Conservation (phyloP, 2,888 invertebrate genomes). For the Catocala nupta region DNA sequence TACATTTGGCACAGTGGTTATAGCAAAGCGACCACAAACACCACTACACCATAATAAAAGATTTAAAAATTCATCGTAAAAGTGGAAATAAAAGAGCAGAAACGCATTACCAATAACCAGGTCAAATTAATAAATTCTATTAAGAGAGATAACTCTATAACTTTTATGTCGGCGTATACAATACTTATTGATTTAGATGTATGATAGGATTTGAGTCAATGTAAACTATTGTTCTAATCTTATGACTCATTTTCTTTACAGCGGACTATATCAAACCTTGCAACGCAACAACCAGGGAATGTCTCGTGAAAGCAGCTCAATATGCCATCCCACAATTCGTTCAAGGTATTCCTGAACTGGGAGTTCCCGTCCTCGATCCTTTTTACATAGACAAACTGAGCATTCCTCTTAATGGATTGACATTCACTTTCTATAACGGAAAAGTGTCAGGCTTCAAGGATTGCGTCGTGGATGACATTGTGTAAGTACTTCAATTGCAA, state of each 20-base stretch:
- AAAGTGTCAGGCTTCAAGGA: constrained; percentile 77
- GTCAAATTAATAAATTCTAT: no score
- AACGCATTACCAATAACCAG: no score
- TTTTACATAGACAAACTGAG: constrained; percentile 76
- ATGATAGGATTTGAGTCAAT: no score
- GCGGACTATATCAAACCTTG: constrained; percentile 80
- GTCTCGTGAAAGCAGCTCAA: constrained; percentile 73
- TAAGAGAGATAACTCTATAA: no score
- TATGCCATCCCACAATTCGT: constrained; percentile 77
- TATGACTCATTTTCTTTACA: constrained; percentile 42
- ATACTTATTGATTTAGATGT: no score
- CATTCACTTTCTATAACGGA: constrained; percentile 77
- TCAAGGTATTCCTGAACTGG: constrained; percentile 72
- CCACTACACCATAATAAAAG: no score
- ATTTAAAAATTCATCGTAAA: no score
- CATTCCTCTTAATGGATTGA: constrained; percentile 73
- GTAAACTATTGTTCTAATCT: no score
- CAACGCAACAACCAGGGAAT: constrained; percentile 68
- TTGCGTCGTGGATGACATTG: constrained; percentile 74
- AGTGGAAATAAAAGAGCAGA: no score
- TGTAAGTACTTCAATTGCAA: constrained; percentile 63
- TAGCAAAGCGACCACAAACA: no score
- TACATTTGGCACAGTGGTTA: no score
- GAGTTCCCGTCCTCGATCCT: constrained; percentile 70
- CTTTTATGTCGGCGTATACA: no score